These are phyloP conservation scores for Otis tarda DNA, from an alignment of 2,113 vertebrate species.

Conservation along the genomic window DNA sequence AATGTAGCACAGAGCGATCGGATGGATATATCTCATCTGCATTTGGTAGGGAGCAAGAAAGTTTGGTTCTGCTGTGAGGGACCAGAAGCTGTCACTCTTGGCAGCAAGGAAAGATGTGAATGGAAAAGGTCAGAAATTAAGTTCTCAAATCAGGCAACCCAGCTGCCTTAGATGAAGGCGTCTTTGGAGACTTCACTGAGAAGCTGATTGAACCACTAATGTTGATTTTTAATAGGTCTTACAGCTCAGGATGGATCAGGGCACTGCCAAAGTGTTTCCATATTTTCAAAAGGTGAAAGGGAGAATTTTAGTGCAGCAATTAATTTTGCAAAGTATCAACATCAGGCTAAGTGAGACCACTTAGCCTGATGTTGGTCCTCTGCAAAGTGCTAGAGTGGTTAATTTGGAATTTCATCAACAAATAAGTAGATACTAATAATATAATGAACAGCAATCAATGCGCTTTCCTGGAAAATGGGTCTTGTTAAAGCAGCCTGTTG, in stretches of 20 bases:
- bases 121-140: not conserved
- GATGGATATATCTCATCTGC: not conserved
- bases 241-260: not conserved
- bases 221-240: conserved; percentile 49
- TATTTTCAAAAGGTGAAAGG: conserved; percentile 42
- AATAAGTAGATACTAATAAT: conserved; percentile 26
- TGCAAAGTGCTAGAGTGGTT: conserved; percentile 2
- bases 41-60: not conserved
- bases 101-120: not conserved
- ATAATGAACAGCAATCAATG: conserved; percentile 3
- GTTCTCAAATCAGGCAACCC: not conserved
- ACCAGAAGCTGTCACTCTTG: not conserved
- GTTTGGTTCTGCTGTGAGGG: not conserved
- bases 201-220: conserved; percentile 11
- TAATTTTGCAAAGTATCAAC: conserved; percentile 37
- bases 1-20: rapidly evolving
- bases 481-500: not conserved
- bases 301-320: conserved; percentile 21
- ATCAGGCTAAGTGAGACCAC: conserved; percentile 3
- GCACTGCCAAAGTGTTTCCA: not conserved
- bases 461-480: not conserved
- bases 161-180: not conserved
- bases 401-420: conserved; percentile 48
- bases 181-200: not conserved
- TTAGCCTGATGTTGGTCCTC: conserved; percentile 26